Conservation (phyloP, 2,797 vertebrate species). For the Tangara arthus region DNA sequence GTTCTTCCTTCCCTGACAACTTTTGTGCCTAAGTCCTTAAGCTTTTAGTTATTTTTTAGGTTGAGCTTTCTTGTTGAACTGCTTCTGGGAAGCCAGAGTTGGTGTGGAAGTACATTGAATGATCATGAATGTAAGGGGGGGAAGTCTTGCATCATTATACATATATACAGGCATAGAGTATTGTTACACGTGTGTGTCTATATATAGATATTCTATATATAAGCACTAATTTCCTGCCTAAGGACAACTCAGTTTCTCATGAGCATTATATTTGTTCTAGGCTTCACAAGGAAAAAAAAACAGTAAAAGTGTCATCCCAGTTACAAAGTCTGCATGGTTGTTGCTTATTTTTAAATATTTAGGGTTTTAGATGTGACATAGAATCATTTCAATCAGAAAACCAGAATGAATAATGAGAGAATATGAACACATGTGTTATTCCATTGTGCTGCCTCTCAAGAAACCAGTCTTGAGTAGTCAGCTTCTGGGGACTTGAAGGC, state of each 20-base stretch:
- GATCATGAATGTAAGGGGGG: not conserved
- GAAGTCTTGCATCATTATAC: not conserved
- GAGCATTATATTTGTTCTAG: not conserved
- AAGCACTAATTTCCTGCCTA: not conserved
- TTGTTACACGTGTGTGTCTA: not conserved
- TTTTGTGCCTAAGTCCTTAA: not conserved
- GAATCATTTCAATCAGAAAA: not conserved
- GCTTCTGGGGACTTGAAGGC: not conserved
- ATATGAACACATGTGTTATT: not conserved
- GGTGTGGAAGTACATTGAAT: not conserved
- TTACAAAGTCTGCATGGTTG: not conserved
- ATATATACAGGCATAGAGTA: not conserved
- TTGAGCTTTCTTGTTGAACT: not conserved
- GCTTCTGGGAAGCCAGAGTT: not conserved
- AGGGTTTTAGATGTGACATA: not conserved
- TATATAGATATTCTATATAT: not conserved
- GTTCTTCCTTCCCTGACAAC: not conserved
- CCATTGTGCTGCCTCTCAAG: not conserved
- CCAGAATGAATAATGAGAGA: not conserved
- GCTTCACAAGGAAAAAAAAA: not conserved
- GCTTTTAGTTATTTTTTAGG: not conserved
- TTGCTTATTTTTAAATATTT: not conserved
- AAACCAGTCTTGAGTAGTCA: not conserved
- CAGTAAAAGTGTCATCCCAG: not conserved
- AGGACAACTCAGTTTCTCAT: not conserved